Conservation (phyloP, 1,140 invertebrate species). For the Drosophila takahashii region DNA sequence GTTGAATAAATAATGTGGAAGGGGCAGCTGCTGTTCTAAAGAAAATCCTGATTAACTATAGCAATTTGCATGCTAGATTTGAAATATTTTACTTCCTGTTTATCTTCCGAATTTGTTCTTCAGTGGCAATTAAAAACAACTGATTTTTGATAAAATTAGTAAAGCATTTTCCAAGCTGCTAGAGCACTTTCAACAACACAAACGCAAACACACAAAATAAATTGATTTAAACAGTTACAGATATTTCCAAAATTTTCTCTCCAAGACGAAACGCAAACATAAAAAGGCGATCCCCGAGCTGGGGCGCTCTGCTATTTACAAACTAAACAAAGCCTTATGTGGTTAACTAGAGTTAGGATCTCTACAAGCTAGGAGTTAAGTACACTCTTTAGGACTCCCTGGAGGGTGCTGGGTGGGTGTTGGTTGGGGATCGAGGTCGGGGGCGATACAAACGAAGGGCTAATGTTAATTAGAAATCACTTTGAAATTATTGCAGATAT, state of each 20-base stretch:
- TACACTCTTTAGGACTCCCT: conserved; percentile 62
- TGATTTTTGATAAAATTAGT: conserved; percentile 66
- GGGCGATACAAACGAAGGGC: conserved; percentile 62
- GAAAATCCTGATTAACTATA: conserved; percentile 35
- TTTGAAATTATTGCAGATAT: conserved; percentile 84
- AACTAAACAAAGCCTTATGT: conserved; percentile 79
- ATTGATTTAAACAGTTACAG: conserved; percentile 48
- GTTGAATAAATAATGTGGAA: conserved; percentile 40
- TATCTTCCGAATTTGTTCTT: conserved; percentile 76
- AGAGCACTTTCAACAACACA: conserved; percentile 74
- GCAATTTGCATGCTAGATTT: conserved; percentile 51
- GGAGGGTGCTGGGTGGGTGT: conserved; percentile 32
- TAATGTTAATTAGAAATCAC: conserved; percentile 78
- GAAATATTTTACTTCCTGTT: conserved; percentile 69
- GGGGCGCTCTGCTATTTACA: conserved; percentile 70
- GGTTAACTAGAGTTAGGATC: conserved; percentile 50
- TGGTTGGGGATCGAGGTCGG: conserved; percentile 15
- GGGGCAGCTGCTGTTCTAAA: conserved; percentile 25
- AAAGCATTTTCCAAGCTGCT: conserved; percentile 68
- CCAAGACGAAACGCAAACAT: conserved; percentile 71
- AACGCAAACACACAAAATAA: conserved; percentile 52
- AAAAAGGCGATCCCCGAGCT: conserved; percentile 48
- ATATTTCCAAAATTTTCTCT: conserved; percentile 35
- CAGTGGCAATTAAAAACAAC: conserved; percentile 49
- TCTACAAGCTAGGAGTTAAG: conserved; percentile 62